phyloP scores from a whole-genome alignment of 2,797 vertebrate genomes.

The Crax fasciolata region DNA sequence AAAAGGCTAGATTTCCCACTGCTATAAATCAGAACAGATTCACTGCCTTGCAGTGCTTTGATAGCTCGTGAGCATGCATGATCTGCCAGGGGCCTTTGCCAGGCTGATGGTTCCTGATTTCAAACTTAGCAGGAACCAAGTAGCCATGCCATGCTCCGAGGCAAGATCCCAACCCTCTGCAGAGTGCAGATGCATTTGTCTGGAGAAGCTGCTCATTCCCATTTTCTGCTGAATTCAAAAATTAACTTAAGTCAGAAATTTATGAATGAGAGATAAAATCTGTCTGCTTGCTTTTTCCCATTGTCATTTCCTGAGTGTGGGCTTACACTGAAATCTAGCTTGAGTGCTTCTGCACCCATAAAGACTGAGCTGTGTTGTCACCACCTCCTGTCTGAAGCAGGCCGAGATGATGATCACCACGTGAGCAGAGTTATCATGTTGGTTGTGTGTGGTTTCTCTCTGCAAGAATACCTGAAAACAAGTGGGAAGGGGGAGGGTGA shows the following conservation, averaged over 20 bases:
- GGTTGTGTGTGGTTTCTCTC: not conserved
- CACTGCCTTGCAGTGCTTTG: slow-evolving; percentile 1
- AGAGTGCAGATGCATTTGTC: not conserved
- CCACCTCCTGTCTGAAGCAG: not conserved
- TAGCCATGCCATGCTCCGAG: not conserved
- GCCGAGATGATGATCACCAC: not conserved
- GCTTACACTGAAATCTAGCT: not conserved
- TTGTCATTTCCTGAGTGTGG: not conserved
- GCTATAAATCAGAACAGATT: slow-evolving; percentile 36
- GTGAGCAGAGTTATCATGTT: accelerated
- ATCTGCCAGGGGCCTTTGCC: slow-evolving; percentile 28
- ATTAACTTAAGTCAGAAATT: slow-evolving; percentile 3
- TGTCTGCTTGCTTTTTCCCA: not conserved
- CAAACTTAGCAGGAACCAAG: not conserved
- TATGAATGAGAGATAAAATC: not conserved
- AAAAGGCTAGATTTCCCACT: slow-evolving; percentile 37
- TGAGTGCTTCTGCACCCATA: not conserved
- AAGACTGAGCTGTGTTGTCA: not conserved
- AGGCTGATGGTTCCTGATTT: not conserved
- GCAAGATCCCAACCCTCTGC: not conserved
- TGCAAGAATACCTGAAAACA: not conserved
- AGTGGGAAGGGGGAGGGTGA: not conserved
- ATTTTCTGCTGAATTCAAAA: not conserved
- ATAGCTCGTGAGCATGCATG: not conserved
- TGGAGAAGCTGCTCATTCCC: slow-evolving; percentile 11